Evolutionary conservation across 2,888 invertebrate species (phyloP), one percentile per base, ranked within the genome.

Genomic region (Onchidella celtica): DNA sequence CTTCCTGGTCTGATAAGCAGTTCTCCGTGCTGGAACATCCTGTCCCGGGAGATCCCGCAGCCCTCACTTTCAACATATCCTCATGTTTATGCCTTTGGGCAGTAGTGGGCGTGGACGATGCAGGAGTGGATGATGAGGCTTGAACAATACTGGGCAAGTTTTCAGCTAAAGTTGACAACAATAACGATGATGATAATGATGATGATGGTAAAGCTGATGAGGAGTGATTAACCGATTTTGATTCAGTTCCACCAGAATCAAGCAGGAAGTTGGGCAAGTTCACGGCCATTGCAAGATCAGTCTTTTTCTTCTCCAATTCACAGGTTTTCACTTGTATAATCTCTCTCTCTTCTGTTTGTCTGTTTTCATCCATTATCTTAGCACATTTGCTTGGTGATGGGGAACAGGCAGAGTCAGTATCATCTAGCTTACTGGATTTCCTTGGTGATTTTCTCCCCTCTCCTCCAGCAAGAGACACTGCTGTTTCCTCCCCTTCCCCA

Each of bases 231-330:
- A 24, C 6, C 6, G 63, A 47, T 1, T 57, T 47, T 3, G 79
- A 79, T 36, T 72, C 79, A 3, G 73, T 55, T 27, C 47, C 66
- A 63, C 29, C 38, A 24, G 66, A 73, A 57, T 79, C 79, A 3
- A 79, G 63, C 24, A 79, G 73, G 38, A 79, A 79, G 29, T 79
- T 79, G 6, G 79, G 79, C 73, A 79, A 73, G 73, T 32, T 73
- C 27, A 47, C 47, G n/a, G 73, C 65, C 1, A 55, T 9, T 6
- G 3, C 24, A 6, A 17, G 3, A 14, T 69, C 63, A 3, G 32
- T 6, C 11, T 68, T 34, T 4, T 40, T 66, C 3, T 21, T 55
- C n/a, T 65, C 47, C 32, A n/a, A 47, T 1, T 36, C 55, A 14
- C 55, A 36, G 21, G 32, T 55, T 4, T 11, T 61, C 0, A 27